Evolutionary conservation across 2,888 invertebrate genomes (phyloP).

Genomic region (Panorpa germanica): DNA sequence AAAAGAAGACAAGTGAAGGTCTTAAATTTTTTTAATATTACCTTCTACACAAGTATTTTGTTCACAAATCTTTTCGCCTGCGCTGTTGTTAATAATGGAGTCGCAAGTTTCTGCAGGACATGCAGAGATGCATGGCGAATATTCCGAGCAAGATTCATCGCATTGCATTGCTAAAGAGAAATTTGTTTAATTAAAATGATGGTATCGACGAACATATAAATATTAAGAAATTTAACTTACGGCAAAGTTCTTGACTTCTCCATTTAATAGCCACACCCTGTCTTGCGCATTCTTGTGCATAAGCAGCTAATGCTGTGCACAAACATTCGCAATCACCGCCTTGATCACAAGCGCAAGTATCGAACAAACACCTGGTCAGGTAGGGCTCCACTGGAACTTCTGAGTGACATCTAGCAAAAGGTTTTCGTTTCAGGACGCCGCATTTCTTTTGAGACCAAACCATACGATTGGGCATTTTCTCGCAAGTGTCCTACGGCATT

Average conservation of each 20-base stretch:
- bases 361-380: constrained; percentile 58
- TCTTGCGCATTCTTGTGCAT: constrained; percentile 64
- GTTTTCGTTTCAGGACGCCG: constrained; percentile 46
- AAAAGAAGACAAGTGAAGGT: too few species aligned
- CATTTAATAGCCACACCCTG: constrained; percentile 63
- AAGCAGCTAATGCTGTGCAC: constrained; percentile 75
- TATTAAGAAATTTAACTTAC: constrained; percentile 24
- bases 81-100: constrained; percentile 44
- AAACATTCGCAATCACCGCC: constrained; percentile 82
- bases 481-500: constrained; percentile 44
- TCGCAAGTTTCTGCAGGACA: constrained; percentile 77
- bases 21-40: too few species aligned
- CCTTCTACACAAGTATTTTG: constrained; percentile 67
- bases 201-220: not conserved
- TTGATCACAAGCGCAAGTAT: constrained; percentile 75
- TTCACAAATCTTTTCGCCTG: constrained; percentile 42
- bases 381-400: constrained; percentile 57
- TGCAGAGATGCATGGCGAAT: constrained; percentile 62
- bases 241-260: constrained; percentile 66
- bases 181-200: constrained; percentile 24
- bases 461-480: constrained; percentile 51
- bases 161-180: constrained; percentile 62
- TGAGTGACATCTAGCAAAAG: constrained; percentile 59
- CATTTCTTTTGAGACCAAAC: constrained; percentile 67
- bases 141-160: constrained; percentile 58